Evolutionary conservation across 2,888 invertebrate species (phyloP).

Genomic region (Acanthococcus lagerstroemiae): DNA sequence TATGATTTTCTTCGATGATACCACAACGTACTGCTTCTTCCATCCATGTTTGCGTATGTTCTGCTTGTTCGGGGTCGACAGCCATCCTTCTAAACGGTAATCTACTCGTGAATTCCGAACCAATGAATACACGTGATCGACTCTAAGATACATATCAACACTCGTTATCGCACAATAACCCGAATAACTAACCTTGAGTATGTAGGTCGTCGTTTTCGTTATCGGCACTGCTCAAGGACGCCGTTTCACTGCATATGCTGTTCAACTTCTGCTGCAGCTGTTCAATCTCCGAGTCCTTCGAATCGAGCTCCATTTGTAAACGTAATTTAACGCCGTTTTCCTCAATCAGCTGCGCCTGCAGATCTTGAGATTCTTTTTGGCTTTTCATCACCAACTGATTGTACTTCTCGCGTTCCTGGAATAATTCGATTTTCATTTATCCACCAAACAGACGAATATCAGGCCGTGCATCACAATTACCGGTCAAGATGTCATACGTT

Average conservation of each 20-base stretch:
- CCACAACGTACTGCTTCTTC: constrained; percentile 94
- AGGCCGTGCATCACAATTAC: no score
- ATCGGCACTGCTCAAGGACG: constrained; percentile 81
- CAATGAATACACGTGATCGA: no score
- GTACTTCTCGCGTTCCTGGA: constrained; percentile 81
- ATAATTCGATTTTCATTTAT: no score
- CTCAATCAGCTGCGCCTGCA: constrained; percentile 68
- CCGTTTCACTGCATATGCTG: constrained; percentile 71
- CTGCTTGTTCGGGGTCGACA: constrained; percentile 88
- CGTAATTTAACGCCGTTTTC: constrained; percentile 66
- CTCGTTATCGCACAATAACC: neutral
- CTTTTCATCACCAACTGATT: constrained; percentile 74
- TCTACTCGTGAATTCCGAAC: no score
- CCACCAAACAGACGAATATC: no score
- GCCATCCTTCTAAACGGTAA: constrained; percentile 78
- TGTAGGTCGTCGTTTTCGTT: constrained; percentile 51
- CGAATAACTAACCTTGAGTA: constrained; percentile 34
- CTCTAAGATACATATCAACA: no score
- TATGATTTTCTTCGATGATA: constrained; percentile 91
- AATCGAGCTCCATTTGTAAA: constrained; percentile 91
- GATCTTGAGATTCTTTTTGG: constrained; percentile 76
- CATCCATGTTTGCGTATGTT: constrained; percentile 92
- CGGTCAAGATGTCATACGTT: no score
- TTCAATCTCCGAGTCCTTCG: constrained; percentile 93
- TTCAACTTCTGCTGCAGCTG: constrained; percentile 77